Base-by-base conservation (phyloP, 2,797 vertebrate species). In the Helicolenus hilgendorfi region DNA sequence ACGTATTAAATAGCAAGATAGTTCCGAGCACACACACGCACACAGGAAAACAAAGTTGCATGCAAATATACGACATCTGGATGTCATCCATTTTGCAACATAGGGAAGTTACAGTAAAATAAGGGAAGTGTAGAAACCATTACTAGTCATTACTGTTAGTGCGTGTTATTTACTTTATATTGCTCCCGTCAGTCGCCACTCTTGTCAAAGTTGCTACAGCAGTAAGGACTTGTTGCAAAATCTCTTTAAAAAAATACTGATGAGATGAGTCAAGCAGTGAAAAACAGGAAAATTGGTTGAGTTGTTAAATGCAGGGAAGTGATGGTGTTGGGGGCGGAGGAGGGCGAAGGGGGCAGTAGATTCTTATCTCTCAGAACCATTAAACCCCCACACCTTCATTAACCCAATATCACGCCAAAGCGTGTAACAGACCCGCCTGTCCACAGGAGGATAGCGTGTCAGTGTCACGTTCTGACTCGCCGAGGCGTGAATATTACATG, bases 101-200 rank as follows among this genome's bases (percentile, higher is more conserved):
- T 27, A 22, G 84, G 86, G 94, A 95, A 92, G 89, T 94, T 70
- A 67, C 49, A 77, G 7, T 74, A n/a, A 84, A 71, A 78, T 26
- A 45, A 62, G 41, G 83, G 84, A 95, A 92, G 79, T 94, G 84
- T 69, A 79, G 91, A 93, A 92, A 91, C 13, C 69, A 67, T 81
- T 49, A 49, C 58, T 83, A 91, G 89, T 11, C 69, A 70, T 81
- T 49, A 49, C 53, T 83, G 62, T 60, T 15, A 11, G 24, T 26
- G 38, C 29, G 2, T 53, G 4, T 78, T 81, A 13, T 24, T 85
- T 77, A 91, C 81, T 88, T 56, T 88, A 83, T 72, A 11, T 75
- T 35, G 4, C 14, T 11, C 4, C 8, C 53, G 35, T 20, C 13
- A 0, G 8, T 77, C 22, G 26, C 22, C 13, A 18, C 58, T 27